Evolutionary conservation across 2,888 invertebrate genomes (phyloP).

Genomic region (Eremobia ochroleuca): DNA sequence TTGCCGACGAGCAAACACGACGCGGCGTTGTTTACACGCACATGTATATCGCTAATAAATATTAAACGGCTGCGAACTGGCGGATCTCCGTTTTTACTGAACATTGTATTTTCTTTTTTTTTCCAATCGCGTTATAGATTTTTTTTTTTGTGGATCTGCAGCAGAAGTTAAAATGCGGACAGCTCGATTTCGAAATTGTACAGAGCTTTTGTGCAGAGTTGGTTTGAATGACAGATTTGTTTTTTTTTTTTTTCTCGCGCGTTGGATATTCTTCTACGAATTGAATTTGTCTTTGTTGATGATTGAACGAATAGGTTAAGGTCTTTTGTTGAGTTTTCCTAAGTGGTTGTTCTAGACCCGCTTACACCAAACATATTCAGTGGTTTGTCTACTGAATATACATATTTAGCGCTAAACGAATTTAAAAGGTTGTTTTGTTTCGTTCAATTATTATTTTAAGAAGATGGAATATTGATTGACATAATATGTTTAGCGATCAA

Average conservation of each 20-base stretch:
- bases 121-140: constrained; percentile 42
- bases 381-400: too few relatives aligned
- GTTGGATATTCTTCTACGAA: neutral
- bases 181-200: constrained; percentile 6
- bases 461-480: too few relatives aligned
- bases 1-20: constrained; percentile 72
- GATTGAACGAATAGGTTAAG: neutral
- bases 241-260: neutral
- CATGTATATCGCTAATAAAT: constrained; percentile 69
- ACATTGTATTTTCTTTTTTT: constrained; percentile 28
- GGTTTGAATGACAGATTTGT: constrained; percentile 8
- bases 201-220: constrained; percentile 9
- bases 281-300: neutral
- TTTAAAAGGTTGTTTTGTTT: too few relatives aligned
- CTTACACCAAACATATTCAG: too few relatives aligned
- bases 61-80: constrained; percentile 61
- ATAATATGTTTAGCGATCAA: too few relatives aligned
- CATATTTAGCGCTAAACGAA: too few relatives aligned
- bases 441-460: too few relatives aligned
- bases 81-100: constrained; percentile 49
- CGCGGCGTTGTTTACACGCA: constrained; percentile 65
- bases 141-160: constrained; percentile 14
- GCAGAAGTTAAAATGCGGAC: constrained; percentile 23
- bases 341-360: too few relatives aligned
- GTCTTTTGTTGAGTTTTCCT: neutral